These are phyloP conservation scores for Pantherophis guttatus DNA, from an alignment of 2,113 vertebrate species.

Conservation along the genomic window DNA sequence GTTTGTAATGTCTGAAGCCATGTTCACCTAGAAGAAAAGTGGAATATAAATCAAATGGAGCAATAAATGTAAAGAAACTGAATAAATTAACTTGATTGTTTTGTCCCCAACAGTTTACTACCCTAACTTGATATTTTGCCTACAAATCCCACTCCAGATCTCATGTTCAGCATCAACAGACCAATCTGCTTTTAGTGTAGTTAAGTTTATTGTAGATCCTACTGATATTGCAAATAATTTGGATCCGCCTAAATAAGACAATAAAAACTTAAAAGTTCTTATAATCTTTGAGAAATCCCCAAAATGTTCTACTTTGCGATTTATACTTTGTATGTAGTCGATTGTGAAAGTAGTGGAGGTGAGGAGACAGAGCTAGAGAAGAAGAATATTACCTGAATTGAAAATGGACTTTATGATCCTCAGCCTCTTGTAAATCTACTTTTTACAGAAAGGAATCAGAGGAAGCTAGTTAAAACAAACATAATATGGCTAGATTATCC, in stretches of 20 bases:
- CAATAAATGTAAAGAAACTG: neutral
- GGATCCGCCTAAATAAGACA: neutral
- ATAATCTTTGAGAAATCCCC: neutral
- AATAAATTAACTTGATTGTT: neutral
- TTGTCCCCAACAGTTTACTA: rapidly evolving
- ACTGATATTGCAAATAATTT: neutral
- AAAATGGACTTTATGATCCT: neutral
- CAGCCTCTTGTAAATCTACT: conserved; percentile 38
- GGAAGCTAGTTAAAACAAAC: conserved; percentile 31
- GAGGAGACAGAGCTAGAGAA: neutral
- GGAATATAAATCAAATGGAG: neutral
- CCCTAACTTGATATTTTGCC: conserved; percentile 16
- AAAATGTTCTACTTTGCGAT: neutral
- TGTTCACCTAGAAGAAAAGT: neutral
- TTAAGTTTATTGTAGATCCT: neutral
- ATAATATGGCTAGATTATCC: conserved; percentile 42
- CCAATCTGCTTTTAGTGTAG: neutral
- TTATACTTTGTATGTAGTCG: neutral
- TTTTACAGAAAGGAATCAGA: conserved; percentile 35
- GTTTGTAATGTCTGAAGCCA: neutral
- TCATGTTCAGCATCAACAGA: neutral
- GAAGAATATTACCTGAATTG: conserved; percentile 51
- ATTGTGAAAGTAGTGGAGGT: neutral
- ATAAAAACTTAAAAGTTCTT: neutral
- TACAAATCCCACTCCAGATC: neutral